Evolutionary conservation across 2,797 vertebrate genomes (phyloP).

Genomic region (Allobates femoralis): DNA sequence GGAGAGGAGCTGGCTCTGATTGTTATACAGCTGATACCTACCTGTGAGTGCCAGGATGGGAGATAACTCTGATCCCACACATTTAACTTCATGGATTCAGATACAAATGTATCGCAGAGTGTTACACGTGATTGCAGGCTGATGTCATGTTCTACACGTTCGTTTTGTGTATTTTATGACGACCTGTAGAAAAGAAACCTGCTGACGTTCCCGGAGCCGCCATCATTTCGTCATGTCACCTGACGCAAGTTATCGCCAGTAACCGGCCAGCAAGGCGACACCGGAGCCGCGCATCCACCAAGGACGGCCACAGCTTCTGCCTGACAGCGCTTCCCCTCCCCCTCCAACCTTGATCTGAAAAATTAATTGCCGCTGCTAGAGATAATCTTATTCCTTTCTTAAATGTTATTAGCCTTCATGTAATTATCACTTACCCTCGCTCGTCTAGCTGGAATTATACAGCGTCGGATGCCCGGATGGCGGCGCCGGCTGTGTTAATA

Average conservation of each 20-base stretch:
- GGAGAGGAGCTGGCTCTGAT: too few relatives aligned
- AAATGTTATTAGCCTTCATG: constrained; percentile 44
- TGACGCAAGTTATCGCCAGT: constrained; percentile 30
- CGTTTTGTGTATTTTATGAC: too few relatives aligned
- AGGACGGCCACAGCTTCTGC: constrained; percentile 9
- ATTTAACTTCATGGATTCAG: too few relatives aligned
- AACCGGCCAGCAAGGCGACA: constrained; percentile 1
- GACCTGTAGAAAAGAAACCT: too few relatives aligned
- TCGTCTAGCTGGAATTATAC: constrained; percentile 54
- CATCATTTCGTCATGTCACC: constrained; percentile 40
- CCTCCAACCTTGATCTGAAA: constrained; percentile 27
- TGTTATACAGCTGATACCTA: too few relatives aligned
- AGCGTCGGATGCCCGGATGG: constrained; percentile 39
- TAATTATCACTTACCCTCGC: constrained; percentile 56
- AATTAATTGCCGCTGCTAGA: constrained; percentile 31
- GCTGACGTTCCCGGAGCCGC: constrained; percentile 1
- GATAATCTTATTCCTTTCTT: constrained; percentile 55
- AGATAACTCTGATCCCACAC: too few relatives aligned
- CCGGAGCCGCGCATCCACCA: constrained; percentile 4
- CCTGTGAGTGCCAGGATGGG: too few relatives aligned
- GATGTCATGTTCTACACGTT: too few relatives aligned
- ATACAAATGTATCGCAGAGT: too few relatives aligned
- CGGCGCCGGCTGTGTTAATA: constrained; percentile 20
- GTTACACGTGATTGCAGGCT: too few relatives aligned
- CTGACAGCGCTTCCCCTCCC: neutral